Evolutionary conservation across 2,888 invertebrate genomes (phyloP), one percentile per base, ranked within the genome.

Genomic region (Monochamus alternatus): DNA sequence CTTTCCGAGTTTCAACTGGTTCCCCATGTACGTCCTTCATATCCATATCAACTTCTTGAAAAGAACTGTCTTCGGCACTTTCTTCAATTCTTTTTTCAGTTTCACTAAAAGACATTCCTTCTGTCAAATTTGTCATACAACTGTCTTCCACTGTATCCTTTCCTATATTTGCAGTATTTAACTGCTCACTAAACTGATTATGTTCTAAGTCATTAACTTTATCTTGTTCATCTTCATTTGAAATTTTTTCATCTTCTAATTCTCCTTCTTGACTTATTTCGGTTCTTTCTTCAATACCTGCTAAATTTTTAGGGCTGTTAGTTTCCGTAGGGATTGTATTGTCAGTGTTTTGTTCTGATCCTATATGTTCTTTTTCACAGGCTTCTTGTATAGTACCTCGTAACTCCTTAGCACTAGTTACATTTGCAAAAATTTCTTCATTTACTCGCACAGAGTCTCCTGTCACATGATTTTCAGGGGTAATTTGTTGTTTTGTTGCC

Each of bases 1-100:
- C 86, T 88, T 91, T 92, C 55, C 89, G 83, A 10, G 87, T 87
- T 72, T 88, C 87, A 69, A 85, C 81, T 9, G 79, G 63, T 76
- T 78, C 69, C 0, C 9, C 84, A 73, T 82, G 81, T 12, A 78
- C 9, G 30, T n/a, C 10, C 5, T 51, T 68, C 51, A 65, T 76
- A 47, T 71, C 80, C 44, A 74, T 70, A 59, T 74, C 69, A 10
- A 63, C 7, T n/a, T 73, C 77, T 67, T 78, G 80, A 31, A 72
- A 72, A n/a, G 67, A 30, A 14, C 80, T 75, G 8, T 80, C 79
- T 63, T 80, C 78, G 47, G 75, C 55, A 5, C 73, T 73, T 32
- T 83, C 81, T 12, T 78, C 82, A 44, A 79, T 73, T 38, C 68
- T 71, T 63, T 78, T 79, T 7, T 78, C 78, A 67, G 47, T 75